phyloP scores from a whole-genome alignment of 2,888 invertebrate genomes.

The Dasysyrphus tricinctus region DNA sequence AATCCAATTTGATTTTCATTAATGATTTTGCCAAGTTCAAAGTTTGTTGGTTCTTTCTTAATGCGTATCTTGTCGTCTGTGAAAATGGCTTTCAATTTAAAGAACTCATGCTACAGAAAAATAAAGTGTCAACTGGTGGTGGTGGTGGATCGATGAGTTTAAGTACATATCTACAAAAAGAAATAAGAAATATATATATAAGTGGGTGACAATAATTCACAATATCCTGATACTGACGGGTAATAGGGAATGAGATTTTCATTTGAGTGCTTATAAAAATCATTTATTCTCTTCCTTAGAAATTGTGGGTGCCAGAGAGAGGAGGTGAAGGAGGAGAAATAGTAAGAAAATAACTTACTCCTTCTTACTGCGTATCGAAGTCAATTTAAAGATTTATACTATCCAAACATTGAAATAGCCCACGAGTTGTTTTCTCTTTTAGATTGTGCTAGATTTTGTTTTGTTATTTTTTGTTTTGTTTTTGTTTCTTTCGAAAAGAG shows the following conservation, averaged over 20 bases:
- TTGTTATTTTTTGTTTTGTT: background rate
- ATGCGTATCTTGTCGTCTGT: conserved; percentile 4
- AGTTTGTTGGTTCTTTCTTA: background rate
- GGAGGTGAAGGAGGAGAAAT: background rate
- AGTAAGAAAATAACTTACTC: background rate
- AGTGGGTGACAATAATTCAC: background rate
- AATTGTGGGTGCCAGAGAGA: background rate
- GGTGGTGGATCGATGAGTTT: conserved; percentile 1
- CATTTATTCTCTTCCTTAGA: background rate
- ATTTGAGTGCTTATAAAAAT: conserved; percentile 16
- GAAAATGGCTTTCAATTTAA: conserved; percentile 13
- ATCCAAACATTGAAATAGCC: background rate
- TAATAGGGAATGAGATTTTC: background rate
- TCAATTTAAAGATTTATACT: conserved; percentile 7
- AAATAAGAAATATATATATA: background rate
- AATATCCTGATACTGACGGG: background rate
- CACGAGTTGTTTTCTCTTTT: conserved; percentile 4
- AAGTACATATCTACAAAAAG: background rate
- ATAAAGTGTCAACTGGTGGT: conserved; percentile 5
- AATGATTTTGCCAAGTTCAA: conserved; percentile 1
- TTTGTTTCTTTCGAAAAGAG: background rate
- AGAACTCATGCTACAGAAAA: background rate
- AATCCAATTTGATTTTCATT: conserved; percentile 21
- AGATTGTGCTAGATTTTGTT: background rate
- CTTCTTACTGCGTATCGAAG: conserved; percentile 2